A percentile compares a stretch with the other conserved stretches of the same genome.
These are phyloP conservation scores for Meloe dianella DNA, from an alignment of 2,888 invertebrate genomes.

Conservation along the genomic window DNA sequence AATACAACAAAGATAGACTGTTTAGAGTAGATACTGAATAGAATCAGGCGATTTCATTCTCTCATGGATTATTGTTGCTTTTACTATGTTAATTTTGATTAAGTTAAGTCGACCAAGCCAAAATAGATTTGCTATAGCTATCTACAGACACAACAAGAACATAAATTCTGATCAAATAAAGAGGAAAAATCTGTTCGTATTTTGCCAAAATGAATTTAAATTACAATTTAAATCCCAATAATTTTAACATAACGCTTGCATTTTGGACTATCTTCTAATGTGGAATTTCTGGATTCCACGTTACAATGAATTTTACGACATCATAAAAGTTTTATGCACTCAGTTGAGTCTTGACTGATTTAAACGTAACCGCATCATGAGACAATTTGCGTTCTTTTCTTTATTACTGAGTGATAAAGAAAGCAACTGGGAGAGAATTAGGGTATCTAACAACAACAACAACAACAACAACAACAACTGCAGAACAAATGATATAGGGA, in stretches of 20 bases:
- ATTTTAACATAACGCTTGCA: conserved; percentile 4
- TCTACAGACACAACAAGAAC: no score
- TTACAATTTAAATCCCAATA: background rate
- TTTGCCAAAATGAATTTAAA: background rate
- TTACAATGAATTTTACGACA: conserved; percentile 34
- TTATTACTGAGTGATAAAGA: background rate
- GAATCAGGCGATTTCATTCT: no score
- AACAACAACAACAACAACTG: no score
- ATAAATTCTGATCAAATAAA: no score
- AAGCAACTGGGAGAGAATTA: background rate
- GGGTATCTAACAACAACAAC: background rate
- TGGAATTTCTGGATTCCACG: conserved; percentile 39
- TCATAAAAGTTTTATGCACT: conserved; percentile 37
- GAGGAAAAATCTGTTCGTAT: background rate
- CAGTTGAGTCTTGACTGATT: conserved; percentile 31
- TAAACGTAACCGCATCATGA: conserved; percentile 7
- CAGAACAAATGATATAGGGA: no score
- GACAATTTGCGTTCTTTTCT: background rate
- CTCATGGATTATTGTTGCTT: no score
- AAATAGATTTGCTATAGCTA: no score
- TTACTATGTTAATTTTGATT: no score
- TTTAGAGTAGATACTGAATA: no score
- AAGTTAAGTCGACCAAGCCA: no score
- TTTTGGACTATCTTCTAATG: conserved; percentile 15
- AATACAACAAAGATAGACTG: no score